Evolutionary conservation across 2,113 vertebrate species (phyloP).

Genomic region (Atherinomorus stipes): DNA sequence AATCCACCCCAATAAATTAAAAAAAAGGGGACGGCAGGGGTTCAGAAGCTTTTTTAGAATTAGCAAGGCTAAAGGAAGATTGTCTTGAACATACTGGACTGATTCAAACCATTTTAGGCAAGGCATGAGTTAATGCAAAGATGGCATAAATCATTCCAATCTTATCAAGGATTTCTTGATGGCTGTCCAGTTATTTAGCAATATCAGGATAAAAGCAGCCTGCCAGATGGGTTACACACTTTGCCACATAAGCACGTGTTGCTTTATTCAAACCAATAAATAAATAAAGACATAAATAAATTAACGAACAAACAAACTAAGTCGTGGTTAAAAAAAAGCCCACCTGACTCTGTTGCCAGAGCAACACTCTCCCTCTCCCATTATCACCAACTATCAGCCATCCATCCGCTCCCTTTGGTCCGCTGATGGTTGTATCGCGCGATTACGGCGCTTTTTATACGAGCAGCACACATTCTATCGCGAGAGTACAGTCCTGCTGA

Average conservation of each 20-base stretch:
- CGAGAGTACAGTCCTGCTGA: constrained; percentile 55
- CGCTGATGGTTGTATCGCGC: constrained; percentile 48
- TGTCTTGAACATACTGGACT: not conserved
- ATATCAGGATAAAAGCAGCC: not conserved
- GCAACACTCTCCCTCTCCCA: constrained; percentile 67
- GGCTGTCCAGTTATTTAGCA: not conserved
- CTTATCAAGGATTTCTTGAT: not conserved
- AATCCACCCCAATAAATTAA: too few relatives aligned
- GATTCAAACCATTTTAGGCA: not conserved
- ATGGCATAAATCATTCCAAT: not conserved
- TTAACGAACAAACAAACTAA: not conserved
- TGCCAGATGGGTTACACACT: not conserved
- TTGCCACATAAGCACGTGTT: constrained; percentile 45
- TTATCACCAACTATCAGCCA: constrained; percentile 17
- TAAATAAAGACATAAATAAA: too few relatives aligned
- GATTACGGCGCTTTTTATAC: not conserved
- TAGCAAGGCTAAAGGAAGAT: not conserved
- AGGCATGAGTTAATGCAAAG: not conserved
- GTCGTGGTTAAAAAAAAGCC: not conserved
- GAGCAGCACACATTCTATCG: constrained; percentile 44
- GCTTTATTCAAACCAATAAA: constrained; percentile 16
- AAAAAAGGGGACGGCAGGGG: too few relatives aligned
- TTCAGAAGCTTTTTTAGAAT: too few relatives aligned
- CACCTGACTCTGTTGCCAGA: constrained; percentile 72
- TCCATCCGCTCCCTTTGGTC: not conserved